Evolutionary conservation across 1,140 invertebrate species (phyloP), one percentile per base, ranked within the genome.

Genomic region (Leptinotarsa defecta): DNA sequence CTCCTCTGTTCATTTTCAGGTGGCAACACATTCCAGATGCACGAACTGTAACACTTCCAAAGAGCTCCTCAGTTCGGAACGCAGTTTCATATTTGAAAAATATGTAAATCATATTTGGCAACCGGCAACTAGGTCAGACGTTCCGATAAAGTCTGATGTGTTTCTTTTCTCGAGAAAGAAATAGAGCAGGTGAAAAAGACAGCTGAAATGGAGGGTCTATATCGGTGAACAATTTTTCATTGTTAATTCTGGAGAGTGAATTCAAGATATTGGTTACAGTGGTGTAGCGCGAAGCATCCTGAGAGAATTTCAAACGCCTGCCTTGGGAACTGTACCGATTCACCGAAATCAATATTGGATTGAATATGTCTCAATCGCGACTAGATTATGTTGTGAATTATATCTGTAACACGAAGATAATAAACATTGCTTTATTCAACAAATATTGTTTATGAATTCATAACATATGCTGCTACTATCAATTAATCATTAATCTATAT

Each of bases 181-280:
- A 65, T 20, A 20, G 13, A 65, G 64, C 67, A 70, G 43, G 57
- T 52, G 69, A 27, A 67, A 57, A 15, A 57, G 52, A 57, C 52
- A 57, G 52, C 52, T 15, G n/a, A 57, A 57, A 57, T 57, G 52
- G 52, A 43, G 52, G 52, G 15, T 15, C 1, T 57, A 57, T 57
- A 57, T 57, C 17, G 52, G n/a, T 15, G 52, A 57, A n/a, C 52
- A 74, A 70, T 74, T 74, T 74, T 74, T 74, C 74, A 74, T 74
- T 74, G 67, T 74, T 74, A 74, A 74, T 70, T 74, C 68, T 74
- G 62, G 69, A 74, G 67, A 74, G 74, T 74, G 67, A 74, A 61
- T 74, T 57, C 67, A 48, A 74, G 24, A 74, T 74, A 74, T 69
- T 57, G 74, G 74, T 70, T 62, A 70, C 74, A 74, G 24, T 27